phyloP scores from a whole-genome alignment of 2,113 vertebrate genomes.

The Sylvilagus bachmani region DNA sequence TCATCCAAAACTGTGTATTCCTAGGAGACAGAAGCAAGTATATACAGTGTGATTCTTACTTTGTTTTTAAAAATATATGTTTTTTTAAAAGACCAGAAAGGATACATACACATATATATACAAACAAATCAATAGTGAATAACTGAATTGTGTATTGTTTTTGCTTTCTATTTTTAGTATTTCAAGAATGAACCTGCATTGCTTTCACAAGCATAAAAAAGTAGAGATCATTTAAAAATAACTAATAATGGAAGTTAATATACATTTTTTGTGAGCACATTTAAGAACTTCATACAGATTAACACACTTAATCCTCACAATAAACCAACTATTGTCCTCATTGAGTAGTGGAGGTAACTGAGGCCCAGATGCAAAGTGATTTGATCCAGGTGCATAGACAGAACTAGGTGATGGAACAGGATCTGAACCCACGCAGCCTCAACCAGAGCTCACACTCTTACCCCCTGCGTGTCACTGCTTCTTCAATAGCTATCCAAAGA shows the following conservation, averaged over 20 bases:
- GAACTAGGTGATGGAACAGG: background rate
- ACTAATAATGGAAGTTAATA: background rate
- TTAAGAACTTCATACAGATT: background rate
- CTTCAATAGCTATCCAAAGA: background rate
- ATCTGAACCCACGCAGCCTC: no score
- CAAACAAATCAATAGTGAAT: background rate
- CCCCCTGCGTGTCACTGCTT: background rate
- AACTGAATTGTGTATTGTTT: background rate
- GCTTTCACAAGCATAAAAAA: background rate
- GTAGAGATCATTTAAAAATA: background rate
- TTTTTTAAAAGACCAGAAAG: background rate
- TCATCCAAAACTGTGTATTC: background rate
- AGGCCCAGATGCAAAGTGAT: background rate
- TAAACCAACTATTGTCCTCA: background rate
- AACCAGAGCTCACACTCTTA: background rate
- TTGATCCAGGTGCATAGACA: rapidly evolving
- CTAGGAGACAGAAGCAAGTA: background rate
- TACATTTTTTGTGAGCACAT: background rate
- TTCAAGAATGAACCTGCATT: background rate
- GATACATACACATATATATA: background rate
- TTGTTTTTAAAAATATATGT: background rate
- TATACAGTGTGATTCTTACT: background rate
- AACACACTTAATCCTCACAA: background rate
- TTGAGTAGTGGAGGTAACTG: background rate
- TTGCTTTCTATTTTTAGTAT: background rate